Evolutionary conservation across 1,140 invertebrate genomes (phyloP).

Genomic region (Drosophila rhopaloa): DNA sequence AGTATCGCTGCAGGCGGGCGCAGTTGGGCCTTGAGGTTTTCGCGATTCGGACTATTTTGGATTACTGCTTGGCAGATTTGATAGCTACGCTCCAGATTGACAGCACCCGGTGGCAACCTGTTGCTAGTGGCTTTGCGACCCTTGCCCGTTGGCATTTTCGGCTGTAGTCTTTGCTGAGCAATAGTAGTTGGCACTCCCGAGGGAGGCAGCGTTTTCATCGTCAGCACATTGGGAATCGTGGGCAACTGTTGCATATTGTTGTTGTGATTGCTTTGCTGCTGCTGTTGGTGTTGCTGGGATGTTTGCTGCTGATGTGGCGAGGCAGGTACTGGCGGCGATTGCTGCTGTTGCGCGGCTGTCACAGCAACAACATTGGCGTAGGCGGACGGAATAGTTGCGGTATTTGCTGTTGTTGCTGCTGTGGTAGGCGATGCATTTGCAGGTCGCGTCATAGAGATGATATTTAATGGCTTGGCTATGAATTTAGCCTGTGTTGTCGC

Average conservation of each 20-base stretch:
- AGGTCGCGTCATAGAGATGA: slow-evolving; percentile 76
- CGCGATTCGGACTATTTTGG: slow-evolving; percentile 95
- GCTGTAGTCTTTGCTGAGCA: slow-evolving; percentile 83
- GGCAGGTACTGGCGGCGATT: slow-evolving; percentile 41
- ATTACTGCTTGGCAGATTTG: slow-evolving; percentile 98
- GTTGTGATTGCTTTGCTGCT: slow-evolving; percentile 41
- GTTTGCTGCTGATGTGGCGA: slow-evolving; percentile 36
- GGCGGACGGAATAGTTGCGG: slow-evolving; percentile 73
- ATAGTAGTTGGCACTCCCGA: slow-evolving; percentile 80
- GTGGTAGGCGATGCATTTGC: slow-evolving; percentile 62
- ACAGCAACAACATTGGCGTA: slow-evolving; percentile 70
- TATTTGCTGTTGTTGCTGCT: slow-evolving; percentile 51
- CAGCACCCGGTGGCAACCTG: slow-evolving; percentile 93
- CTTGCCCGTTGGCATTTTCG: slow-evolving; percentile 77
- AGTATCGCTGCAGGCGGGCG: slow-evolving; percentile 91
- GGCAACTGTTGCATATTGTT: slow-evolving; percentile 39
- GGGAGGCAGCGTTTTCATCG: slow-evolving; percentile 84
- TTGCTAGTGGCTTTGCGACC: slow-evolving; percentile 86
- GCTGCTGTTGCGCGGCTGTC: slow-evolving; percentile 46
- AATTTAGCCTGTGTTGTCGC: slow-evolving; percentile 79
- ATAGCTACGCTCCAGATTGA: slow-evolving; percentile 96
- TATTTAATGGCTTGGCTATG: slow-evolving; percentile 76
- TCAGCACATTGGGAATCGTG: slow-evolving; percentile 55
- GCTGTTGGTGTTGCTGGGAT: slow-evolving; percentile 27
- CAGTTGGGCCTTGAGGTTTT: slow-evolving; percentile 93